Evolutionary conservation across 2,888 invertebrate genomes (phyloP).

Genomic region (Xanthorhoe designata): DNA sequence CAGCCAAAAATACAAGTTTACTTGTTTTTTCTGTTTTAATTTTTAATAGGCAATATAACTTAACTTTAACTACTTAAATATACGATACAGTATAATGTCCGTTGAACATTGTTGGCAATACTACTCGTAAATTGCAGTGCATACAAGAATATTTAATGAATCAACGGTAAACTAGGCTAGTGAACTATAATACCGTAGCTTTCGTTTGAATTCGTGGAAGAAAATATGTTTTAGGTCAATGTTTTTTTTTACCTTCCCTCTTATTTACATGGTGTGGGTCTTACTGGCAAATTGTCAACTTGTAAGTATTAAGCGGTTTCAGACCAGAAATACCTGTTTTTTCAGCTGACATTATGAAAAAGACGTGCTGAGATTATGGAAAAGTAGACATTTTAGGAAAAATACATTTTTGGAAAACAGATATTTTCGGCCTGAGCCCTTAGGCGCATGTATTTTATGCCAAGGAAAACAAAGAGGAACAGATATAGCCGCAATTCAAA

Average conservation of each 20-base stretch:
- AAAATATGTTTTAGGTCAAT: constrained; percentile 28
- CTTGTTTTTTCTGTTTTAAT: neutral
- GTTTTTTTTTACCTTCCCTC: neutral
- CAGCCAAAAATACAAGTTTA: neutral
- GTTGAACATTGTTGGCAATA: constrained; percentile 30
- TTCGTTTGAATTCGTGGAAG: constrained; percentile 36
- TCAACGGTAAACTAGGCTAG: constrained; percentile 39
- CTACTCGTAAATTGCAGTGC: constrained; percentile 36
- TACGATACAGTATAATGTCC: constrained; percentile 8
- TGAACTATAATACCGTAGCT: constrained; percentile 29
- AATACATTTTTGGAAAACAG: too few species aligned
- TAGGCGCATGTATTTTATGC: too few species aligned
- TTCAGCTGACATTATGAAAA: too few species aligned
- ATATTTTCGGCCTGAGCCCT: too few species aligned
- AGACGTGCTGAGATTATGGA: too few species aligned
- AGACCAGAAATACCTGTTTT: too few species aligned
- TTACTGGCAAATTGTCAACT: too few species aligned
- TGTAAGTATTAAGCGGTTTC: too few species aligned
- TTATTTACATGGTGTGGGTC: too few species aligned
- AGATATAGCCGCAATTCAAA: too few species aligned
- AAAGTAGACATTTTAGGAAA: too few species aligned
- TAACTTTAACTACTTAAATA: neutral
- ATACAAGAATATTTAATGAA: constrained; percentile 43
- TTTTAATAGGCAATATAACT: constrained; percentile 2
- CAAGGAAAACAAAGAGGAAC: too few species aligned